Conservation (phyloP, 53 echinoderm and acorn worm genomes). For the Henricia sp. region DNA sequence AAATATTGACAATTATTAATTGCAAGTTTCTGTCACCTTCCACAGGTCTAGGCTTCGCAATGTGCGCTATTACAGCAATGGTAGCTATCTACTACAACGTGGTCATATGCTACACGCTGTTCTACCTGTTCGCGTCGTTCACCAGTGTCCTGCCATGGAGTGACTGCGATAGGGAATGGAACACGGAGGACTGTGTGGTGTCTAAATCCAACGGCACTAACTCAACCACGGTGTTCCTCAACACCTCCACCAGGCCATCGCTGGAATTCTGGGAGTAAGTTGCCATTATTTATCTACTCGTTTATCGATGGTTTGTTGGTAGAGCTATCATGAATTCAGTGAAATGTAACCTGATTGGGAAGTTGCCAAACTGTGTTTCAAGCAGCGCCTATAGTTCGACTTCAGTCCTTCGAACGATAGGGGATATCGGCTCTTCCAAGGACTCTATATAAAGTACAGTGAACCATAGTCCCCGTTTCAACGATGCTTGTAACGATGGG, state of each 20-base stretch:
- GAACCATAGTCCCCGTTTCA: too few species aligned
- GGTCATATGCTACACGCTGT: slow-evolving; percentile 66
- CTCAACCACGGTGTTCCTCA: slow-evolving; percentile 17
- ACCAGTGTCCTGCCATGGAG: slow-evolving; percentile 63
- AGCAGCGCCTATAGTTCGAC: too few species aligned
- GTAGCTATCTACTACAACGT: slow-evolving; percentile 67
- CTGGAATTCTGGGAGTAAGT: slow-evolving; percentile 84
- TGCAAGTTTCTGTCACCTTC: too few species aligned
- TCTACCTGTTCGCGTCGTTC: slow-evolving; percentile 71
- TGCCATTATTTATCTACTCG: neutral
- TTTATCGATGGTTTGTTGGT: neutral
- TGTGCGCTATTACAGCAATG: slow-evolving; percentile 53
- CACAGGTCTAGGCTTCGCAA: slow-evolving; percentile 67
- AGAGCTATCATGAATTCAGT: neutral
- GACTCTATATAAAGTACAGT: too few species aligned
- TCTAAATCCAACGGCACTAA: slow-evolving; percentile 24
- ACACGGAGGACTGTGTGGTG: slow-evolving; percentile 52
- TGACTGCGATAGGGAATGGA: slow-evolving; percentile 57
- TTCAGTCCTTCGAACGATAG: too few species aligned
- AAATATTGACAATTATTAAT: too few species aligned
- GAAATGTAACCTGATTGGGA: too few species aligned
- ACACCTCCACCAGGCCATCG: slow-evolving; percentile 55
- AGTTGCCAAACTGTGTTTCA: too few species aligned
- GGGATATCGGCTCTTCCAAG: too few species aligned
- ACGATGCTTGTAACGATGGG: too few species aligned